These are phyloP conservation scores for Gastrophysa polygoni DNA, from an alignment of 2,888 invertebrate genomes.

Conservation along the genomic window DNA sequence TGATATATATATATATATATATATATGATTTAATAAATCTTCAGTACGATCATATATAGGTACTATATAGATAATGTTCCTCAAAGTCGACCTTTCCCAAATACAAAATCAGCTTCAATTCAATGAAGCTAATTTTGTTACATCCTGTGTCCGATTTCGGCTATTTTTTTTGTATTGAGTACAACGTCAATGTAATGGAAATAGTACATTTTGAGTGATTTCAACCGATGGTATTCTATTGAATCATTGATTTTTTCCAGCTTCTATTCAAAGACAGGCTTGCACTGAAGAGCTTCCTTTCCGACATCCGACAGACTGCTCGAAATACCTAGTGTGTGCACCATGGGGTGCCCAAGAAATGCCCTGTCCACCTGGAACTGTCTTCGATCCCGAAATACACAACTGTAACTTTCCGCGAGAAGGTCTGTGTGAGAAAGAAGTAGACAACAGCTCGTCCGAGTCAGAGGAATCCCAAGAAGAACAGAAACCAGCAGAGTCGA, in stretches of 20 bases:
- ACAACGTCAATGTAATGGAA: too few relatives aligned
- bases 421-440: slow-evolving; percentile 9
- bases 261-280: neutral
- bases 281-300: slow-evolving; percentile 7
- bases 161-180: too few relatives aligned
- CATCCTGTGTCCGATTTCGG: too few relatives aligned
- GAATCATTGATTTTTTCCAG: too few relatives aligned
- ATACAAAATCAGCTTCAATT: too few relatives aligned
- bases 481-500: neutral
- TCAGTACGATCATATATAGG: too few relatives aligned
- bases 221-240: neutral
- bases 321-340: slow-evolving; percentile 24
- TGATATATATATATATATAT: too few relatives aligned
- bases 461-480: neutral
- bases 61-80: too few relatives aligned
- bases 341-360: slow-evolving; percentile 23
- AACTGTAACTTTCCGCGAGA: neutral
- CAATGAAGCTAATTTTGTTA: too few relatives aligned
- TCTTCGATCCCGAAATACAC: slow-evolving; percentile 25
- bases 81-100: too few relatives aligned
- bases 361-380: slow-evolving; percentile 27
- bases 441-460: neutral
- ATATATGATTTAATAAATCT: too few relatives aligned
- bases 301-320: slow-evolving; percentile 27
- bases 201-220: too few relatives aligned